Conservation (phyloP, 2,113 vertebrate genomes). For the Verasper variegatus region DNA sequence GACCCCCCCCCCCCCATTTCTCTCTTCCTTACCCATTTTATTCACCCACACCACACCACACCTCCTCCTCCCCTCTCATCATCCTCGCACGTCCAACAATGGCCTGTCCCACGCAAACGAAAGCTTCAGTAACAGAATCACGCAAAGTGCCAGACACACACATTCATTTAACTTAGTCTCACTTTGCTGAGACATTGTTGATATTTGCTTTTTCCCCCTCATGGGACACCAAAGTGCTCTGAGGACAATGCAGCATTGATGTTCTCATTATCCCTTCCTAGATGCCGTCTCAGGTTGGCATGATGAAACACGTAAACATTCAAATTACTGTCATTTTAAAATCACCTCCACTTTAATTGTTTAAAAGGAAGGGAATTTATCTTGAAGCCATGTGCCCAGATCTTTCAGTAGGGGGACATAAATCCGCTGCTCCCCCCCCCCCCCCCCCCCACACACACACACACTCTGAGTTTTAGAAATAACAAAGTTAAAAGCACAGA, state of each 20-base stretch:
- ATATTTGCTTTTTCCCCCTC: slow-evolving; percentile 22
- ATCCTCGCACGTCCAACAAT: slow-evolving; percentile 59
- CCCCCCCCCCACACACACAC: neutral
- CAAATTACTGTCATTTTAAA: slow-evolving; percentile 28
- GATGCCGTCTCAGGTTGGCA: slow-evolving; percentile 40
- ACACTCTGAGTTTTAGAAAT: neutral
- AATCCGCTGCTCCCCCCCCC: neutral
- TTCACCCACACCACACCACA: slow-evolving; percentile 13
- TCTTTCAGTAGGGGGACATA: slow-evolving; percentile 20
- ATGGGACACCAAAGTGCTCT: slow-evolving; percentile 33
- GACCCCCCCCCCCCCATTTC: slow-evolving; percentile 20
- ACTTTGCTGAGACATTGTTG: slow-evolving; percentile 26
- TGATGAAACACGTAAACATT: slow-evolving; percentile 19
- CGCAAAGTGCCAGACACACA: slow-evolving; percentile 49
- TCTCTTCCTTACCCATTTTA: slow-evolving; percentile 59
- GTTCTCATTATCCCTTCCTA: slow-evolving; percentile 51
- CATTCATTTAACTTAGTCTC: slow-evolving; percentile 41
- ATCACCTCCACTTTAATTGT: slow-evolving; percentile 23
- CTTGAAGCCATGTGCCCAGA: neutral
- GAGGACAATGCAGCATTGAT: slow-evolving; percentile 40
- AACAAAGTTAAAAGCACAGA: slow-evolving; percentile 5
- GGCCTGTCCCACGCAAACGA: slow-evolving; percentile 59
- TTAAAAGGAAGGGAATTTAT: slow-evolving; percentile 20
- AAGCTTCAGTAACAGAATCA: slow-evolving; percentile 33
- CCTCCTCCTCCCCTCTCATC: slow-evolving; percentile 33